Evolutionary conservation across 2,113 vertebrate genomes (phyloP), one percentile per base, ranked within the genome.

Genomic region (Cinclus cinclus): DNA sequence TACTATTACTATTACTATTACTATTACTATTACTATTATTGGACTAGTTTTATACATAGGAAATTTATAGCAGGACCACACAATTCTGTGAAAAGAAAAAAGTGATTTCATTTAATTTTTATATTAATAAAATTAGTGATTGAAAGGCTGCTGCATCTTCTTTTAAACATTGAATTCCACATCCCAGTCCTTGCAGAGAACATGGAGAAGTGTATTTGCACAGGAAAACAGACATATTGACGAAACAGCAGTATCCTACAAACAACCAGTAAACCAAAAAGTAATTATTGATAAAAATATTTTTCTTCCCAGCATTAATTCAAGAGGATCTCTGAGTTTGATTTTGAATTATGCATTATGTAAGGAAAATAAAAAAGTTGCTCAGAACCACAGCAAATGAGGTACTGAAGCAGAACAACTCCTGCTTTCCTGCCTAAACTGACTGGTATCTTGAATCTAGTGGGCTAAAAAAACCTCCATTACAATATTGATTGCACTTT

Each of bases 401-500:
- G 33, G 64, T 46, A 31, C 28, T 42, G 77, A 87, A 92, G 56
- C 39, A 88, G 44, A 93, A 75, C 46, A 39, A 11, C 9, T 8
- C 22, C 23, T 47, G 16, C 10, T 55, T 73, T 44, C 35, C 8
- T 31, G 6, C 33, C 19, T n/a, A 15, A 80, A 49, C 28, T 71
- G 17, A 4, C 11, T 92, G 52, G 30, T 35, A 73, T 15, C 19
- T 92, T n/a, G 15, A 73, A 82, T 31, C 16, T 27, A 56, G 18
- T 53, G 41, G 39, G 62, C 71, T 90, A 82, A 79, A 92, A 69
- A 70, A 63, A 9, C 1, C 0, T 18, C 47, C 21, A 89, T 97
- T 95, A 83, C 28, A 94, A 79, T 94, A 96, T 81, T 95, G 95
- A 97, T 95, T 97, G 85, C 69, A 74, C 44, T 86, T 92, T 94